Conservation (phyloP, 2,888 invertebrate species). For the Epiperipatus broadwayi region DNA sequence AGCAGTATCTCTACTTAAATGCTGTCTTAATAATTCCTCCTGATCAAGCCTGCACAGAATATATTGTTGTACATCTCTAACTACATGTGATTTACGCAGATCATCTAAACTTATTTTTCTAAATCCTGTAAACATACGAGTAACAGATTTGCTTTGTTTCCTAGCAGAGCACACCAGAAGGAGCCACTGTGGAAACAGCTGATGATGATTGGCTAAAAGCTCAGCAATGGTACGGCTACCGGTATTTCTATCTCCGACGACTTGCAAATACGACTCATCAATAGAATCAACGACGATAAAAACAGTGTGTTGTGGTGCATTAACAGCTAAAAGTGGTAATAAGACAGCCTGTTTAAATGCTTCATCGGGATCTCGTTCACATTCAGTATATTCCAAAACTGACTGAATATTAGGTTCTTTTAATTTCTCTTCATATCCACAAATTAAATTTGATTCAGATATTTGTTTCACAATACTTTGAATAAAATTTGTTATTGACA, state of each 20-base stretch:
- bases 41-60: conserved; percentile 65
- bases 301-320: conserved; percentile 56
- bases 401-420: conserved; percentile 62
- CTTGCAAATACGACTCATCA: conserved; percentile 43
- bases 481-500: conserved; percentile 66
- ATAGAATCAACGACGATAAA: conserved; percentile 70
- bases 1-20: conserved; percentile 73
- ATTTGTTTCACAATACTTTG: conserved; percentile 60
- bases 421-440: conserved; percentile 54
- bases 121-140: conserved; percentile 52
- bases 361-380: conserved; percentile 73
- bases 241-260: too few species aligned
- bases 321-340: conserved; percentile 64
- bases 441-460: conserved; percentile 33
- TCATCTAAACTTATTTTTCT: conserved; percentile 77
- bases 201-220: conserved; percentile 67
- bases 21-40: conserved; percentile 66
- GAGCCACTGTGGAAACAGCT: conserved; percentile 78
- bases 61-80: conserved; percentile 84
- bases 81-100: conserved; percentile 54
- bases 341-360: conserved; percentile 70
- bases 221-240: conserved; percentile 35
- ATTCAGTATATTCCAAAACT: conserved; percentile 52
- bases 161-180: conserved; percentile 68
- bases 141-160: conserved; percentile 57